Evolutionary conservation across 2,797 vertebrate genomes (phyloP).

Genomic region (Helarctos malayanus): DNA sequence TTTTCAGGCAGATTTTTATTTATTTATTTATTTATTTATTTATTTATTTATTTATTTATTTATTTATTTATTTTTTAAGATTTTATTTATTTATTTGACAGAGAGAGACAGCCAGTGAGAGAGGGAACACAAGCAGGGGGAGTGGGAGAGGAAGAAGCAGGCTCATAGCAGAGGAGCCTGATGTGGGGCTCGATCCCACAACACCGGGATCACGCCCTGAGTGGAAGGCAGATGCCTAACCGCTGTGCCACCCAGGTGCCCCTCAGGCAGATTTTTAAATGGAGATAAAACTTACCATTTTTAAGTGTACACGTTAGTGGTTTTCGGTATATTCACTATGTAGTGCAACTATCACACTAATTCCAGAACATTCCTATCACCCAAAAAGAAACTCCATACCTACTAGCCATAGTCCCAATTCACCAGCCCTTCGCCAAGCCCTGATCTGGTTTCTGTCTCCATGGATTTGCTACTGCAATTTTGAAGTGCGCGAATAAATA

Average conservation of each 20-base stretch:
- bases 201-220: too few species aligned
- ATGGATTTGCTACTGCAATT: not conserved
- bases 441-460: not conserved
- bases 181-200: too few species aligned
- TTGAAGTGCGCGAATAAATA: not conserved
- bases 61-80: too few species aligned
- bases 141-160: too few species aligned
- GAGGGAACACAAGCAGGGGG: too few species aligned
- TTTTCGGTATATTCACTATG: conserved; percentile 7
- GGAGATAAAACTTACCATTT: not conserved
- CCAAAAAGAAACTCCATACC: not conserved
- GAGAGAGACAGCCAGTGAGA: too few species aligned
- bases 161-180: too few species aligned
- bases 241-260: too few species aligned
- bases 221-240: too few species aligned
- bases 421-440: not conserved
- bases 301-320: not conserved
- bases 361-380: not conserved
- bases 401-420: not conserved
- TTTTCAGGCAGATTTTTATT: not conserved
- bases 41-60: too few species aligned
- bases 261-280: not conserved
- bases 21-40: too few species aligned
- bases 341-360: conserved; percentile 30
- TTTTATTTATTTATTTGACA: too few species aligned